phyloP scores from a whole-genome alignment of 2,888 invertebrate genomes.

The Meghimatium bilineatum region DNA sequence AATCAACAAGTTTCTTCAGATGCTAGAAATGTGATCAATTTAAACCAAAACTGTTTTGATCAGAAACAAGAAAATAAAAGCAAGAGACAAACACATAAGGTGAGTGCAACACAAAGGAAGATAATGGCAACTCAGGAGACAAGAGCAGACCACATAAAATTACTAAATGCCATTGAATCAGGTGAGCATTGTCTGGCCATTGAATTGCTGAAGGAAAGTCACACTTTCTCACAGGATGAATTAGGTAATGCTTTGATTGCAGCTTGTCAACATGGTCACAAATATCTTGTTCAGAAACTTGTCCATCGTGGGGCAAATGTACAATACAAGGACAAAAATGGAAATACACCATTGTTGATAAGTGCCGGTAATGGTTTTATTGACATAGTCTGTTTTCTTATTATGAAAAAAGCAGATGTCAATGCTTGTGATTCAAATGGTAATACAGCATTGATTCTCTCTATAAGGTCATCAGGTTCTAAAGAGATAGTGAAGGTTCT shows the following conservation, averaged over 20 bases:
- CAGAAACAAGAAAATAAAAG: no score
- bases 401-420: background rate
- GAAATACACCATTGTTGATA: constrained; percentile 12
- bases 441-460: constrained; percentile 12
- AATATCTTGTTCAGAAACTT: constrained; percentile 3
- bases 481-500: background rate
- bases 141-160: no score
- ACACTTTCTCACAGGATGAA: background rate
- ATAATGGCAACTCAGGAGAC: background rate
- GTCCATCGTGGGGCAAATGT: background rate
- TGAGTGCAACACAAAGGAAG: no score
- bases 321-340: background rate
- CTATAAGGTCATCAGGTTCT: background rate
- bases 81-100: no score
- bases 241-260: background rate
- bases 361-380: constrained; percentile 8
- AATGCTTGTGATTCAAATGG: background rate
- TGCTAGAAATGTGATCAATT: no score
- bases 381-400: background rate
- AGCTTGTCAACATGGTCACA: background rate
- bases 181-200: background rate
- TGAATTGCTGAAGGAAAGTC: background rate
- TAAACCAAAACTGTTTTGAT: no score
- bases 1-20: no score
- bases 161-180: background rate